phyloP scores from a whole-genome alignment of 1,140 invertebrate genomes.

The Mesaphorura yosii region DNA sequence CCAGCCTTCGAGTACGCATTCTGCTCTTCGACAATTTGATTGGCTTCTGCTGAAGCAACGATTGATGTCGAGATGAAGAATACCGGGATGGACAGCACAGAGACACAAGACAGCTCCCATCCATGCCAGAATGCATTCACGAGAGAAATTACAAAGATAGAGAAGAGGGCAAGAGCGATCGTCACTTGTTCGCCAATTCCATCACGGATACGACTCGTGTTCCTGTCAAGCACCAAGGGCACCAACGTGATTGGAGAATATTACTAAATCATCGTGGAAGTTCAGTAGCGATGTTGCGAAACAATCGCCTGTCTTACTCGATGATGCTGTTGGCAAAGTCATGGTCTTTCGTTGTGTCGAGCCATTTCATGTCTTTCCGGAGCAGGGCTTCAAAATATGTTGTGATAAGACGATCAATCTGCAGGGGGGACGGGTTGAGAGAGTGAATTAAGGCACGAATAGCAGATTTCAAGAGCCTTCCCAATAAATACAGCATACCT shows the following conservation, averaged over 20 bases:
- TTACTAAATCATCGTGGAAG: neutral
- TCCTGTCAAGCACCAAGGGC: slow-evolving; percentile 35
- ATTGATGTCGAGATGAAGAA: neutral
- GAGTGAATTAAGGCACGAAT: too few species aligned
- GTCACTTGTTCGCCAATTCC: slow-evolving; percentile 50
- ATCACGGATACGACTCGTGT: slow-evolving; percentile 46
- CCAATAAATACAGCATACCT: too few species aligned
- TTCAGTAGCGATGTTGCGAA: too few species aligned
- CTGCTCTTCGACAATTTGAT: slow-evolving; percentile 51
- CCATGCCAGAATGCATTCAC: slow-evolving; percentile 39
- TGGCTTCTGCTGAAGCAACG: neutral
- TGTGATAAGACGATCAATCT: neutral
- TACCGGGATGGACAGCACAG: slow-evolving; percentile 20
- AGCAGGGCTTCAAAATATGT: neutral
- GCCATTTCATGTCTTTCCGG: slow-evolving; percentile 4
- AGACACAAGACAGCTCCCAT: slow-evolving; percentile 35
- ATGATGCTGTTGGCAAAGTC: slow-evolving; percentile 35
- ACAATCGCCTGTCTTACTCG: slow-evolving; percentile 44
- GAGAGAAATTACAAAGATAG: slow-evolving; percentile 36
- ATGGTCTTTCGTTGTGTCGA: neutral
- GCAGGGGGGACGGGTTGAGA: too few species aligned
- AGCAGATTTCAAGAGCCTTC: too few species aligned
- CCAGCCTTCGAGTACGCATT: slow-evolving; percentile 64
- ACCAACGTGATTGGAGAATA: neutral
- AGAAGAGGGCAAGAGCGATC: slow-evolving; percentile 39